Evolutionary conservation across 1,140 invertebrate species (phyloP).

Genomic region (Bombus superbus): DNA sequence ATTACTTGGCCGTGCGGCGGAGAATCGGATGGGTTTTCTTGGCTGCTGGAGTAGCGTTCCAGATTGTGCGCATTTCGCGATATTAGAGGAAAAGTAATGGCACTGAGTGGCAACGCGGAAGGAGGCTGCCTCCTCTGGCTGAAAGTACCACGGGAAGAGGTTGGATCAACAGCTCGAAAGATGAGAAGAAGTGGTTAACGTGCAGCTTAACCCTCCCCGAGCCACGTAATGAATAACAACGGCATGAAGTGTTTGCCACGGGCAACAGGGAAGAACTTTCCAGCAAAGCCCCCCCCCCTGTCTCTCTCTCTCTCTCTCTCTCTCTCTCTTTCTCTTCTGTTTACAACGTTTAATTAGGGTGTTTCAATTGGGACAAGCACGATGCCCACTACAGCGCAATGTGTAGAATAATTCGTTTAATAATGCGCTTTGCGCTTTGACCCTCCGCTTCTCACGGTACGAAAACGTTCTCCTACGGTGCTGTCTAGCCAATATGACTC

Average conservation of each 20-base stretch:
- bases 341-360: conserved; percentile 43
- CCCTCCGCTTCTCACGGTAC: too few relatives aligned
- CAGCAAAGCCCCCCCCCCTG: neutral
- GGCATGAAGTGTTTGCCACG: conserved; percentile 34
- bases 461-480: neutral
- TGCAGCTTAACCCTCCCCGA: conserved; percentile 30
- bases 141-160: conserved; percentile 20
- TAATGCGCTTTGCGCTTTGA: neutral
- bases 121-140: neutral
- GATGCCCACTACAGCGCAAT: too few relatives aligned
- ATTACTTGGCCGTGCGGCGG: conserved; percentile 27
- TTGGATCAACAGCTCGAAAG: conserved; percentile 47
- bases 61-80: conserved; percentile 45
- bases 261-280: conserved; percentile 8
- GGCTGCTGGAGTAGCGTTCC: conserved; percentile 33
- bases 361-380: neutral
- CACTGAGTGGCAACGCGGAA: conserved; percentile 36
- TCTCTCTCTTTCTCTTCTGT: neutral
- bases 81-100: conserved; percentile 47
- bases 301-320: too few relatives aligned
- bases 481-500: neutral
- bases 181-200: conserved; percentile 53
- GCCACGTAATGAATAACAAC: conserved; percentile 52
- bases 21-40: conserved; percentile 34
- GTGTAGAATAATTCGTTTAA: conserved; percentile 4